Evolutionary conservation across 35 echinoderm and acorn worm genomes (phyloP).

Genomic region (Strongylocentrotus purpuratus): DNA sequence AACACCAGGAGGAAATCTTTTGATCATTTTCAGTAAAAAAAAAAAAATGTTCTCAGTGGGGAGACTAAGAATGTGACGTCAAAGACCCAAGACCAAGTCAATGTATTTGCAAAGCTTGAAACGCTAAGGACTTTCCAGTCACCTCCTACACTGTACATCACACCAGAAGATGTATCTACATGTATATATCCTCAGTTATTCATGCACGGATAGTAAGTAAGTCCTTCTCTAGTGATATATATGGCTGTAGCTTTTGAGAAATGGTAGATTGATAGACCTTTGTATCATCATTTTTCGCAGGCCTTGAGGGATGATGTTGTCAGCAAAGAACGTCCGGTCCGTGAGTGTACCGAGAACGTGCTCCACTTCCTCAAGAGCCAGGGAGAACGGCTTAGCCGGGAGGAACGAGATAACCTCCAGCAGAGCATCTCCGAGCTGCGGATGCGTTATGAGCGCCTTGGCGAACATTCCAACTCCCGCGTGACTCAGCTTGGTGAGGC

Average conservation of each 20-base stretch:
- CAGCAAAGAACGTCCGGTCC: slow-evolving; percentile 60
- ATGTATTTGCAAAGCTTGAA: too few relatives aligned
- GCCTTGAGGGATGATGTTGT: slow-evolving; percentile 84
- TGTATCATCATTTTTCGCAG: slow-evolving; percentile 18
- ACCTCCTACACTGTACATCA: too few relatives aligned
- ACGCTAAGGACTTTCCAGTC: too few relatives aligned
- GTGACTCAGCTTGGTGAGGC: slow-evolving; percentile 68
- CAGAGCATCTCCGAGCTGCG: slow-evolving; percentile 76
- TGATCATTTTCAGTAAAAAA: too few relatives aligned
- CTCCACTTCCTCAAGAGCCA: slow-evolving; percentile 75
- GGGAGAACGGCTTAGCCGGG: slow-evolving; percentile 70
- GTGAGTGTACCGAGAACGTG: slow-evolving; percentile 73
- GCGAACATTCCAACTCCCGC: slow-evolving; percentile 77
- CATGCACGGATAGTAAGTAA: too few relatives aligned
- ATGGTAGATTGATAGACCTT: background rate
- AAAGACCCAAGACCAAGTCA: too few relatives aligned
- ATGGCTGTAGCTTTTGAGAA: background rate
- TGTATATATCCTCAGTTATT: too few relatives aligned
- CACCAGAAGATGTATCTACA: too few relatives aligned
- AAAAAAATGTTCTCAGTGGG: too few relatives aligned
- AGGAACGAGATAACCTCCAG: slow-evolving; percentile 76
- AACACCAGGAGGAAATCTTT: too few relatives aligned
- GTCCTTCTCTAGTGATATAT: too few relatives aligned
- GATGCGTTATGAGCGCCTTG: slow-evolving; percentile 84
- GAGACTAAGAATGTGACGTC: too few relatives aligned